Evolutionary conservation across 2,797 vertebrate species (phyloP).

Genomic region (Diglossa cyanea): DNA sequence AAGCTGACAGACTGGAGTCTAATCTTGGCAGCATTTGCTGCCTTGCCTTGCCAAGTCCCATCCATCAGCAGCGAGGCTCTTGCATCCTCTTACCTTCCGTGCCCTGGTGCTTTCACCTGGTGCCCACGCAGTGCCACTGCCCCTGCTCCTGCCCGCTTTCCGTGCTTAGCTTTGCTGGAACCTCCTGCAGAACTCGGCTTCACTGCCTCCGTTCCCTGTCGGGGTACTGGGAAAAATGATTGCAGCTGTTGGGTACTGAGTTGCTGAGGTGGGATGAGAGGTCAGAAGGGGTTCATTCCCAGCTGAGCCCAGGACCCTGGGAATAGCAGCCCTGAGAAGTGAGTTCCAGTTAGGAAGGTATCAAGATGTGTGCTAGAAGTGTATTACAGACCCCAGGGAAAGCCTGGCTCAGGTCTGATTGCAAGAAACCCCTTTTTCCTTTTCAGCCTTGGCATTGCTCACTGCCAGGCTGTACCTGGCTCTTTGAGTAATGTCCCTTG

Average conservation of each 20-base stretch:
- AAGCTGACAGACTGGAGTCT: not conserved
- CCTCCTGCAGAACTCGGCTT: not conserved
- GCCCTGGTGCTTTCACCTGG: not conserved
- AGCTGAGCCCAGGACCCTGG: not conserved
- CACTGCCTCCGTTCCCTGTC: not conserved
- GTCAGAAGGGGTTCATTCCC: not conserved
- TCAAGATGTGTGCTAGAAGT: not conserved
- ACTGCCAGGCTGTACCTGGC: not conserved
- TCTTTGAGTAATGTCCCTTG: not conserved
- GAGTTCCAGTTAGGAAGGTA: not conserved
- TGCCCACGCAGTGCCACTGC: not conserved
- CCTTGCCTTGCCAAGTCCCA: not conserved
- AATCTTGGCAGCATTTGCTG: not conserved
- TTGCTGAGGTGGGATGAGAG: not conserved
- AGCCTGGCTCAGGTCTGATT: not conserved
- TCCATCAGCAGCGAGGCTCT: not conserved
- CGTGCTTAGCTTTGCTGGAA: not conserved
- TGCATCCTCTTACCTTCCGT: too few relatives aligned
- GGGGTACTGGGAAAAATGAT: too few relatives aligned
- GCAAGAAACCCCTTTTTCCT: not conserved
- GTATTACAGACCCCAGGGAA: not conserved
- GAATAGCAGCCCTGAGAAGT: not conserved
- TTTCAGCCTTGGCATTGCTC: not conserved
- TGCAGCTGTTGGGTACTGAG: not conserved
- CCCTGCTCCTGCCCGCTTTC: not conserved